phyloP scores from a whole-genome alignment of 35 echinoderm and acorn worm genomes.

The Diadema setosum region DNA sequence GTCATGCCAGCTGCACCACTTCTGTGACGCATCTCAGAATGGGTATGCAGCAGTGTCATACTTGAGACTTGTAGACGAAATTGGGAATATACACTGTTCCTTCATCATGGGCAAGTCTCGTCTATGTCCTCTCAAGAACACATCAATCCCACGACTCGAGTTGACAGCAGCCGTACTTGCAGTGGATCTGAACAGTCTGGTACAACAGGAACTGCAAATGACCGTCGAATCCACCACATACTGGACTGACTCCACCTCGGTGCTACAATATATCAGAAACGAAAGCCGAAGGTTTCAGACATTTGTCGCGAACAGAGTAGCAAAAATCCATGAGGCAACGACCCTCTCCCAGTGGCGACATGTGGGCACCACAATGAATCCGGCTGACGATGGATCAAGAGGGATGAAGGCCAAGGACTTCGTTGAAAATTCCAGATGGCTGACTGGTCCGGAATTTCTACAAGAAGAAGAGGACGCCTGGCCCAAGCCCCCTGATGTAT shows the following conservation, averaged over 20 bases:
- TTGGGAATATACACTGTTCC: conserved; percentile 14
- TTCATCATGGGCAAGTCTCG: conserved; percentile 36
- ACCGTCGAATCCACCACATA: background rate
- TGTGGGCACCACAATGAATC: conserved; percentile 1
- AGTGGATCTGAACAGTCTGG: background rate
- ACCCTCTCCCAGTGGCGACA: background rate
- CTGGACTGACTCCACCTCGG: conserved; percentile 32
- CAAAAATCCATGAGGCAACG: background rate
- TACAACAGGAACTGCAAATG: background rate
- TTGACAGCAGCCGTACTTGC: conserved; percentile 31
- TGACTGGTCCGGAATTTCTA: background rate
- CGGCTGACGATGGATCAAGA: background rate
- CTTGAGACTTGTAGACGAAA: background rate
- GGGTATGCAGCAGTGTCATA: conserved; percentile 39
- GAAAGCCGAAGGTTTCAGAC: no score
- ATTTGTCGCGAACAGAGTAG: conserved; percentile 33
- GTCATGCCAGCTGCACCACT: background rate
- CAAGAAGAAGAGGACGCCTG: no score
- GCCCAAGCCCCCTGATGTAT: no score
- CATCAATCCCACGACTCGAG: conserved; percentile 41
- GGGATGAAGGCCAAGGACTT: no score
- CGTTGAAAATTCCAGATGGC: no score
- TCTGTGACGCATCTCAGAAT: conserved; percentile 32
- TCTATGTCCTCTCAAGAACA: background rate
- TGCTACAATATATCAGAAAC: no score